phyloP scores from a whole-genome alignment of 2,888 invertebrate genomes.

The Caradrina kadenii region DNA sequence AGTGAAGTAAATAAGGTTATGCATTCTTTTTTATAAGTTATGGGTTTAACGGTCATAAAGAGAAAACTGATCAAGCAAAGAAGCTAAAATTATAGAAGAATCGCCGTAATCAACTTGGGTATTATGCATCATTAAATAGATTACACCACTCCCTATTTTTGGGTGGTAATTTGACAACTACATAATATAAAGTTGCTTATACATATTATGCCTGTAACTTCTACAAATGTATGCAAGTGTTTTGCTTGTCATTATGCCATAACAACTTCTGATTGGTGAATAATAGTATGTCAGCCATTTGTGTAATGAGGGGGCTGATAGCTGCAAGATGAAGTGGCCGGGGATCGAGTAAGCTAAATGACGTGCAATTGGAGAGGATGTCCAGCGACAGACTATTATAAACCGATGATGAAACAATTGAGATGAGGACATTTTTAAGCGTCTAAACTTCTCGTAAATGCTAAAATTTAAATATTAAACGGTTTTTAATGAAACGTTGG shows the following conservation, averaged over 20 bases:
- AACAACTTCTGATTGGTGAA: too few relatives aligned
- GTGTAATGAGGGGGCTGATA: too few relatives aligned
- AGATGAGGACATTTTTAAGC: neutral
- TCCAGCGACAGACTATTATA: too few relatives aligned
- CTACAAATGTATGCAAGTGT: neutral
- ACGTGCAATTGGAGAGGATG: too few relatives aligned
- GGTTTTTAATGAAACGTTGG: slow-evolving; percentile 2
- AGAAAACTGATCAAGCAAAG: slow-evolving; percentile 12
- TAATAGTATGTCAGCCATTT: too few relatives aligned
- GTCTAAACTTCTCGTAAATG: neutral
- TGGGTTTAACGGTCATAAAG: slow-evolving; percentile 1
- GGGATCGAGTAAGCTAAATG: too few relatives aligned
- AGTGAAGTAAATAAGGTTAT: slow-evolving; percentile 12
- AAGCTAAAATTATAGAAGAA: slow-evolving; percentile 12
- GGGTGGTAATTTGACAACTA: neutral
- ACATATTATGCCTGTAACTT: neutral
- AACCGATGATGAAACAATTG: neutral
- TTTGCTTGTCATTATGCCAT: neutral
- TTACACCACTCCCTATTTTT: slow-evolving; percentile 7
- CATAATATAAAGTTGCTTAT: too few relatives aligned
- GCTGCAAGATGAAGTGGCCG: too few relatives aligned
- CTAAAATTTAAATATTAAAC: neutral
- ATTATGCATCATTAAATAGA: neutral
- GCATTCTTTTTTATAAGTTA: slow-evolving; percentile 8
- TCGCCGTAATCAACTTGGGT: neutral